Conservation (phyloP, 2,888 invertebrate genomes). For the Eupeodes luniger region DNA sequence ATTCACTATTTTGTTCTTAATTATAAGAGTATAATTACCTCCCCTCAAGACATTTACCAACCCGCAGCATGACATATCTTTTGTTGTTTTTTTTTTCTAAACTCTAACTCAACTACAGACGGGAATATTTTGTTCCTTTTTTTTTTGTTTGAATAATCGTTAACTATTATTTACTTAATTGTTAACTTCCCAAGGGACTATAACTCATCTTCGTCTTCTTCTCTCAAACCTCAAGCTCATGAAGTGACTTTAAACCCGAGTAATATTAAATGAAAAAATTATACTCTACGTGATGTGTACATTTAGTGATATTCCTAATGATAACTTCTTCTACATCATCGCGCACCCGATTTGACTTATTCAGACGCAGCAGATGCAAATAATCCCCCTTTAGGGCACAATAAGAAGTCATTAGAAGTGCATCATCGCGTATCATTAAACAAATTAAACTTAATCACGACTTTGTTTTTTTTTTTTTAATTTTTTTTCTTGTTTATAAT, state of each 20-base stretch:
- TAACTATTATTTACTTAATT: slow-evolving; percentile 32
- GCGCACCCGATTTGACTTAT: too few species aligned
- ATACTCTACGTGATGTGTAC: slow-evolving; percentile 24
- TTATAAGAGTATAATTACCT: neutral
- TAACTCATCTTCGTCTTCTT: neutral
- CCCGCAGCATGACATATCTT: neutral
- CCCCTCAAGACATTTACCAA: neutral
- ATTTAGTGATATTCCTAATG: neutral
- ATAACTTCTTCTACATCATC: neutral
- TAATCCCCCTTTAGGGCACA: slow-evolving; percentile 44
- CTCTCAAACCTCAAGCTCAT: slow-evolving; percentile 1
- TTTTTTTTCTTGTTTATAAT: slow-evolving; percentile 29
- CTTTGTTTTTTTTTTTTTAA: slow-evolving; percentile 37
- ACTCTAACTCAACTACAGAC: slow-evolving; percentile 18
- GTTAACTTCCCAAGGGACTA: slow-evolving; percentile 27
- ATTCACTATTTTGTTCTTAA: slow-evolving; percentile 3
- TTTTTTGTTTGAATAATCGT: neutral
- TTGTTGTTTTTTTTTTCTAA: slow-evolving; percentile 18
- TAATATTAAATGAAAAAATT: slow-evolving; percentile 30
- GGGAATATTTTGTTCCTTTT: neutral
- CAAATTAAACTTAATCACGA: slow-evolving; percentile 68
- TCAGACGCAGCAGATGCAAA: slow-evolving; percentile 39
- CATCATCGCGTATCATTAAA: slow-evolving; percentile 69
- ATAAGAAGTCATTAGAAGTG: slow-evolving; percentile 58
- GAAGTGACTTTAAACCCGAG: slow-evolving; percentile 1